Percentiles rank a stretch among this genome's conserved stretches.
Conservation (phyloP, 2,797 vertebrate genomes). For the Bryconaethiops microstoma region DNA sequence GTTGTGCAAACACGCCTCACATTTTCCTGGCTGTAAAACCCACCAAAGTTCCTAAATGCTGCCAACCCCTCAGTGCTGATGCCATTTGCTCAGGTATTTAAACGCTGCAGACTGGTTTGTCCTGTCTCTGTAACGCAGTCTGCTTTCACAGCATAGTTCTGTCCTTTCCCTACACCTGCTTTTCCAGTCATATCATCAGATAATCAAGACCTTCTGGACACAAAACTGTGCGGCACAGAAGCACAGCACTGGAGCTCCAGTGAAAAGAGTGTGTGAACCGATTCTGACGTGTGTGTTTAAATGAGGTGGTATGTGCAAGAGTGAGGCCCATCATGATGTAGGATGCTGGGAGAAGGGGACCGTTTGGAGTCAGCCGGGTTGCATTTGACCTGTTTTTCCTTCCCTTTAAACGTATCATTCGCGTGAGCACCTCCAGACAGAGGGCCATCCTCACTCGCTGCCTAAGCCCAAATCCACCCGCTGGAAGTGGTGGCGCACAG, state of each 20-base stretch:
- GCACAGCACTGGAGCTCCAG: neutral
- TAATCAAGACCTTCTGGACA: neutral
- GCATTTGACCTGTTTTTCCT: slow-evolving; percentile 51
- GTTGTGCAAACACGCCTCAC: neutral
- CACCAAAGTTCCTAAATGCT: neutral
- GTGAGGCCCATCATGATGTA: slow-evolving; percentile 33
- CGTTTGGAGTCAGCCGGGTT: slow-evolving; percentile 46
- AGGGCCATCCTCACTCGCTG: slow-evolving; percentile 33
- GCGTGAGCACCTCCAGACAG: slow-evolving; percentile 56
- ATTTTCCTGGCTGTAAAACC: neutral
- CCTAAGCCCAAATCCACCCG: slow-evolving; percentile 45
- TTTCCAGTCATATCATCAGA: neutral
- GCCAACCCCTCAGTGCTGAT: neutral
- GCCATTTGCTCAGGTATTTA: neutral
- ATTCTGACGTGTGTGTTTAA: slow-evolving; percentile 19
- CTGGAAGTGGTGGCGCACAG: slow-evolving; percentile 43
- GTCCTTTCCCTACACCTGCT: neutral
- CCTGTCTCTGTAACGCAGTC: too few relatives aligned
- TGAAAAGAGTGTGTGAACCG: neutral
- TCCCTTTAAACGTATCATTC: slow-evolving; percentile 56
- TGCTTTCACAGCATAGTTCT: neutral
- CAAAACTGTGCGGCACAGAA: neutral
- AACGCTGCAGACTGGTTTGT: neutral
- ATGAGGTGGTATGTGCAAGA: slow-evolving; percentile 54
- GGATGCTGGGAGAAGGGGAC: slow-evolving; percentile 61